phyloP scores from a whole-genome alignment of 2,888 invertebrate genomes.

The Clusia tigrina region DNA sequence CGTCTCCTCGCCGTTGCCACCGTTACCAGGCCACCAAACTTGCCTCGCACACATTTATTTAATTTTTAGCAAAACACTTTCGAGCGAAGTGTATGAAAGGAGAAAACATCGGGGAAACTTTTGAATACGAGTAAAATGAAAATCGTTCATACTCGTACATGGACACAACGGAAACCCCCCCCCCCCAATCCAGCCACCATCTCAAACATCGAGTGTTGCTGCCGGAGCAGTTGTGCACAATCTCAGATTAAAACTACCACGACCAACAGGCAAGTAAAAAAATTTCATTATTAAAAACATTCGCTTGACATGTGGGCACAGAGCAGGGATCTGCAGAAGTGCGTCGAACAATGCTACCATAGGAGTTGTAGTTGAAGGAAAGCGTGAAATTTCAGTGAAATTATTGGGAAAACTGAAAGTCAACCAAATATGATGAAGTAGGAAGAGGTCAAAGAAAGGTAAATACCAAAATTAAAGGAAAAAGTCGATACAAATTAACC shows the following conservation, averaged over 20 bases:
- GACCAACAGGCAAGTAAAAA: slow-evolving; percentile 2
- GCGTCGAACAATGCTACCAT: too few relatives aligned
- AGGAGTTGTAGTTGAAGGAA: too few relatives aligned
- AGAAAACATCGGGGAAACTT: neutral
- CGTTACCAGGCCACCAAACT: neutral
- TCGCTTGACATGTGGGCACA: neutral
- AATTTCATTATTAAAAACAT: slow-evolving; percentile 9
- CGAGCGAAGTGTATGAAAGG: slow-evolving; percentile 5
- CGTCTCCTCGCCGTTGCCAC: neutral
- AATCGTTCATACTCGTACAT: slow-evolving; percentile 1
- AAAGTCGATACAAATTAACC: neutral
- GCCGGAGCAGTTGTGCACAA: slow-evolving; percentile 2
- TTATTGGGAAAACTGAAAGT: neutral
- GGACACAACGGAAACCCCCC: neutral
- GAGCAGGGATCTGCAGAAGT: too few relatives aligned
- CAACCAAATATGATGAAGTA: too few relatives aligned
- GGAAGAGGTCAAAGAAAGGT: too few relatives aligned
- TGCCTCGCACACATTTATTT: neutral
- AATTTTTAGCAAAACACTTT: slow-evolving; percentile 10
- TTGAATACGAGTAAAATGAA: slow-evolving; percentile 8
- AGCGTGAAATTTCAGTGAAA: neutral
- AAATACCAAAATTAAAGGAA: neutral
- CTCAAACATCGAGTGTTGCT: slow-evolving; percentile 1
- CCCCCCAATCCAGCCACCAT: neutral
- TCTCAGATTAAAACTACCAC: neutral